Base-by-base conservation (phyloP, 35 echinoderm and acorn worm species). In the Chiridota heheva region DNA sequence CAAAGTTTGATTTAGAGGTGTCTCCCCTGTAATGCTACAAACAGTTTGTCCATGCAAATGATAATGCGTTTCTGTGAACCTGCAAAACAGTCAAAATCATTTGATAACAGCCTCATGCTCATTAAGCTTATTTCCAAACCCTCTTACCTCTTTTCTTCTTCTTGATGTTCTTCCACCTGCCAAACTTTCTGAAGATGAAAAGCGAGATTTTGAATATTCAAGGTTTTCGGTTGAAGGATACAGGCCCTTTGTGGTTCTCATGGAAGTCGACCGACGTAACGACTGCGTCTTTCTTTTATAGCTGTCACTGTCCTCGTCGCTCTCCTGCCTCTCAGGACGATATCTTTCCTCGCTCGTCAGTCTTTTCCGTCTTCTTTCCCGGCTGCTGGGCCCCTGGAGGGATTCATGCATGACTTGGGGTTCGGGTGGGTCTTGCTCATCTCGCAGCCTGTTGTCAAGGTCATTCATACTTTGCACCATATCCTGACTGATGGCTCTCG, bases 111-210 rank as follows among this genome's bases (percentile, higher is more conserved):
- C n/a, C n/a, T n/a, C n/a, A n/a, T n/a, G n/a, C n/a, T n/a, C n/a
- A n/a, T n/a, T n/a, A n/a, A n/a, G n/a, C n/a, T n/a, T n/a, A n/a
- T n/a, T n/a, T n/a, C n/a, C n/a, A n/a, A n/a, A n/a, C n/a, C n/a
- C n/a, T n/a, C n/a, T n/a, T n/a, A 36, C 18, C 38, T 82, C 86
- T 68, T 89, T 78, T 36, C 59, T 45, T 40, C 58, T 71, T 16
- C 77, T 82, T 44, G 32, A 61, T n/a, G 41, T 46, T 8, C 53
- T 55, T 73, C 77, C 71, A 56, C 35, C 20, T 48, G 77, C 57
- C 15, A 89, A 47, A 55, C 82, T 82, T 41, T 89, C 86, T 29
- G 86, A 59, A 28, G 86, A 89, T 7, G 86, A 77, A 63, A 82
- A 89, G 38, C 70, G 78, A 53, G 65, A 61, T 29, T 65, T 81